phyloP scores from a whole-genome alignment of 2,113 vertebrate species.

The Nycticorax nycticorax region DNA sequence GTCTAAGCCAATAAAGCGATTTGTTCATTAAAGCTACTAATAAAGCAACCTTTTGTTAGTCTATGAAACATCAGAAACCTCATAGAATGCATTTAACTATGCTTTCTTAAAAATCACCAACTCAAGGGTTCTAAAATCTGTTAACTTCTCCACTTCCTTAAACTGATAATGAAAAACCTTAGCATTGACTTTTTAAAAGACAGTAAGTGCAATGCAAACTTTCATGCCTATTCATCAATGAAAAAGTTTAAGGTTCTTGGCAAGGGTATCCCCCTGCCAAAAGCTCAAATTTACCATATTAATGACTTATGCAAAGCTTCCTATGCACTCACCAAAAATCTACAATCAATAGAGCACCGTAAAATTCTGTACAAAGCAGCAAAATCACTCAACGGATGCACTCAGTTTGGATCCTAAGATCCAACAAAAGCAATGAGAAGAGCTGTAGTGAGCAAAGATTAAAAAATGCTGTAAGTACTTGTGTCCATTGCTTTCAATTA shows the following conservation, averaged over 20 bases:
- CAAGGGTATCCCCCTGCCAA: neutral
- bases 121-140: constrained; percentile 57
- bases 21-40: constrained; percentile 81
- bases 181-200: neutral
- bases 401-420: neutral
- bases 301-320: neutral
- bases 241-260: neutral
- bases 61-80: constrained; percentile 79
- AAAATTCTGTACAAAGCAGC: neutral
- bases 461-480: neutral
- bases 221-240: neutral
- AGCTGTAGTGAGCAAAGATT: neutral
- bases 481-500: neutral
- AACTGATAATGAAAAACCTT: neutral
- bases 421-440: neutral
- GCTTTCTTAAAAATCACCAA: constrained; percentile 67
- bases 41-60: constrained; percentile 84
- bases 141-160: constrained; percentile 60
- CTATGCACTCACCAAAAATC: neutral
- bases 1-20: constrained; percentile 82
- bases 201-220: neutral
- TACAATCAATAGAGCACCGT: neutral
- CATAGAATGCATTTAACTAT: constrained; percentile 66
- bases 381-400: neutral
- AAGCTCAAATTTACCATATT: neutral